Base-by-base conservation (phyloP, 2,113 vertebrate genomes). In the Cepphus grylle region DNA sequence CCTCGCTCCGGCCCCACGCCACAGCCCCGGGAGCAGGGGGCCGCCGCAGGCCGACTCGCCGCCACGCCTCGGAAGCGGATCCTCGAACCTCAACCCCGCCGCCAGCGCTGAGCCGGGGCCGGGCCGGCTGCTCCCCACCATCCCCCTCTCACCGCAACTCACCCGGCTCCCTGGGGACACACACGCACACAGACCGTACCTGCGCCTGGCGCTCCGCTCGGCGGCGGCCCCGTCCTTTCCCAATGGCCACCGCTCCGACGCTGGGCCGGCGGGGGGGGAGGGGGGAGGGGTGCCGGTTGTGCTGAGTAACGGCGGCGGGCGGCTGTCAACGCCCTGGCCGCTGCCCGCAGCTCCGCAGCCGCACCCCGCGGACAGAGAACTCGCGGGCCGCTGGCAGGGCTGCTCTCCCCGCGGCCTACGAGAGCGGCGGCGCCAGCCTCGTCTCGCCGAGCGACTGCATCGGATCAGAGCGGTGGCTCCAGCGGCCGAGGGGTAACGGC, bases 291-390 rank as follows among this genome's bases (percentile, higher is more conserved):
- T 55, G 86, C 62, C 74, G 45, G 91, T 95, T 94, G 78, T 96
- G 97, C 97, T 94, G 97, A 97, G 93, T 96, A 98, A 98, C 94
- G 95, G 74, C 45, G 8, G 50, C 22, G 40, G 47, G 21, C 42
- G 19, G 26, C 77, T 47, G 70, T 52, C 73, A n/a, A 40, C 34
- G 26, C 9, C 23, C 36, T 30, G 6, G 16, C 49, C n/a, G 13
- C 13, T 29, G 38, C 42, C 71, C n/a, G 13, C 62, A 58, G 55
- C 79, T 45, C 79, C 23, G 22, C 71, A 25, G 78, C 56, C 43
- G 18, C 14, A 32, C 63, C 49, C 21, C 14, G 42, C 56, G 23
- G n/a, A 15, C 19, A 16, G 19, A n/a, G 61, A 72, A 59, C 17
- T 43, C 36, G 12, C 38, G 49, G 42, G 21, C 67, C 30, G 58